phyloP scores from a whole-genome alignment of 1,140 invertebrate species.

The Drosophila nasuta region DNA sequence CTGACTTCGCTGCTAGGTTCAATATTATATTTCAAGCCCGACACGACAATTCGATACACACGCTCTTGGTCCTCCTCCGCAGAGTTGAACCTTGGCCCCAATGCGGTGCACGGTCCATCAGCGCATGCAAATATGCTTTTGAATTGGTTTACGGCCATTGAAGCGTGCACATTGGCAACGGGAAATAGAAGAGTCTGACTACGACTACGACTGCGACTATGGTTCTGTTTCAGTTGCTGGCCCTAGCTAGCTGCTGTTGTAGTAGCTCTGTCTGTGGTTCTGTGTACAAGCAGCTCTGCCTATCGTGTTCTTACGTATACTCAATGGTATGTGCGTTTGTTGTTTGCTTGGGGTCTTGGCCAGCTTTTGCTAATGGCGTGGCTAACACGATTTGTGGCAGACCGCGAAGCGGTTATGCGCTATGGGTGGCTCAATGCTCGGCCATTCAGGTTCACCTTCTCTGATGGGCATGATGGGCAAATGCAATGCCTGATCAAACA shows the following conservation, averaged over 20 bases:
- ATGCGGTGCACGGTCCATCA: constrained; percentile 67
- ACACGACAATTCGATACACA: constrained; percentile 55
- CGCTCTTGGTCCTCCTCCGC: constrained; percentile 7
- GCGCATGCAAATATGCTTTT: constrained; percentile 80
- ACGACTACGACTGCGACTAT: constrained; percentile 1
- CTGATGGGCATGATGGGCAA: constrained; percentile 57
- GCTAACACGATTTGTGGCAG: constrained; percentile 77
- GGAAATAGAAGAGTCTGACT: constrained; percentile 25
- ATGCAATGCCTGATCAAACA: constrained; percentile 79
- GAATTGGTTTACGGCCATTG: constrained; percentile 80
- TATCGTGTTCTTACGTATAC: not conserved
- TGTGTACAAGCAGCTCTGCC: not conserved
- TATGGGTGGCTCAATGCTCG: constrained; percentile 4
- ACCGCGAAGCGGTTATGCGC: constrained; percentile 56
- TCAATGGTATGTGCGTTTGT: constrained; percentile 42
- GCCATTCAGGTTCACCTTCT: constrained; percentile 14
- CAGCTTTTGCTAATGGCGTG: constrained; percentile 81
- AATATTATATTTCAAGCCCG: constrained; percentile 74
- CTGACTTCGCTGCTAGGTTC: constrained; percentile 49
- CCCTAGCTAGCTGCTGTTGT: not conserved
- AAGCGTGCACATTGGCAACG: constrained; percentile 61
- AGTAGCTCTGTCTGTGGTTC: not conserved
- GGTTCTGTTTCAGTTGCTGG: constrained; percentile 1
- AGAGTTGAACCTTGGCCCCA: constrained; percentile 9
- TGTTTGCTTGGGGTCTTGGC: constrained; percentile 47